Base-by-base conservation (phyloP, 2,113 vertebrate genomes). In the Emydura subglobosa region DNA sequence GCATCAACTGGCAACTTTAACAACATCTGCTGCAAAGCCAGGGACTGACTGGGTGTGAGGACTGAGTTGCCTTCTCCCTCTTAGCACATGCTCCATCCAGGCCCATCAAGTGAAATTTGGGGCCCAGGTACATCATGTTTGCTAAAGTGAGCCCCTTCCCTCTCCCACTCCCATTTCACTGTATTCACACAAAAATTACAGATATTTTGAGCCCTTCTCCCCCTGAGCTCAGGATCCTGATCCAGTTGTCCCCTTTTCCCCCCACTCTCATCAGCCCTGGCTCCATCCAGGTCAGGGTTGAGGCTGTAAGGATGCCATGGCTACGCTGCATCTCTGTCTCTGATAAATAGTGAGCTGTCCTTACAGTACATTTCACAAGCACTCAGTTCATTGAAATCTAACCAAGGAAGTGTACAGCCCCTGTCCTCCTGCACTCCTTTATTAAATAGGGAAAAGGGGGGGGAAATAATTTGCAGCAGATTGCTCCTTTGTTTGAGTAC, bases 1-100 rank as follows among this genome's bases (percentile, higher is more conserved):
- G 54, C 80, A 82, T 83, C 95, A 86, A 87, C 92, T 95, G 90
- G 27, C 83, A 84, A 80, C 79, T 93, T 95, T 24, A 78, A 50
- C 42, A 91, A 79, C 42, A 50, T 78, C 94, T 95, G 94, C 82
- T 89, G 25, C 39, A 83, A 91, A 79, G 84, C 22, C 68, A 82
- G 16, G 59, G 59, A 92, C 79, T 2, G 0, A 57, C 59, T 76
- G 76, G 82, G 24, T 25, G 44, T 44, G 44, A 47, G 12, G 24
- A 76, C 7, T 76, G 24, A 76, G 27, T 44, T 76, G 5, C 34
- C 34, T n/a, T 39, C 61, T 39, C 39, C 39, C 22, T 74, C 39
- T n/a, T 44, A 87, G 61, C 82, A 17, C n/a, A 83, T 82, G 47
- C 82, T 89, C 61, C 83, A 47, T 27, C 10, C 24, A 44, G 42